Base-by-base conservation (phyloP, 2,113 vertebrate species). In the Hypanus sabinus region DNA sequence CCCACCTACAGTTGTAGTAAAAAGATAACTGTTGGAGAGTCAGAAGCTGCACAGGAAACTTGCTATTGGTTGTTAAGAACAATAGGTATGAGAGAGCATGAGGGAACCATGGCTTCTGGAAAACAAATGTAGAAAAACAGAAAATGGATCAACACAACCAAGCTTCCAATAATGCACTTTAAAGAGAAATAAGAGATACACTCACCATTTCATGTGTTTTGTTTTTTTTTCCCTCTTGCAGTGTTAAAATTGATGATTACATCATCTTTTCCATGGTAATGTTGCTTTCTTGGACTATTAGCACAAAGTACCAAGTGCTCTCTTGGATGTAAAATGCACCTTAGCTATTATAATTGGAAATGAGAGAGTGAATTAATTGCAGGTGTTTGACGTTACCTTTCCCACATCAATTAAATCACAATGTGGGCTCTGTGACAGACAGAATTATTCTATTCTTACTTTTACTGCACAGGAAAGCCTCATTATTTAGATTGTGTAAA, bases 361-460 rank as follows among this genome's bases (percentile, higher is more conserved):
- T 92, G 88, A 33, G 70, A 11, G 62, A 38, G n/a, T 91, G 20
- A 70, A 92, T 92, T 92, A 92, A 92, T 92, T 92, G 88, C 62
- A 92, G 88, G 88, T 92, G 33, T 71, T 92, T 70, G 18, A 33
- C 88, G 70, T 68, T 92, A 70, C 65, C 33, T 92, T 70, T 92
- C 38, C 62, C n/a, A 70, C n/a, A 92, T 92, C 65, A 38, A 92
- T 92, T 92, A 92, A 92, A 70, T 10, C 88, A 24, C 68, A 33
- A 70, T 24, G 9, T 55, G 12, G 24, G 65, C 88, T 70, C 65
- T 38, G 8, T 38, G 20, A 70, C 65, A 70, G 65, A 91, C 33
- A 70, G 65, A n/a, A 68, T 91, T 16, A 70, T 91, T 70, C 62
- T 24, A 71, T 38, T 70, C 65, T 38, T 36, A 92, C 9, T 70